Conservation (phyloP, 2,888 invertebrate genomes). For the Zele albiditarsus region DNA sequence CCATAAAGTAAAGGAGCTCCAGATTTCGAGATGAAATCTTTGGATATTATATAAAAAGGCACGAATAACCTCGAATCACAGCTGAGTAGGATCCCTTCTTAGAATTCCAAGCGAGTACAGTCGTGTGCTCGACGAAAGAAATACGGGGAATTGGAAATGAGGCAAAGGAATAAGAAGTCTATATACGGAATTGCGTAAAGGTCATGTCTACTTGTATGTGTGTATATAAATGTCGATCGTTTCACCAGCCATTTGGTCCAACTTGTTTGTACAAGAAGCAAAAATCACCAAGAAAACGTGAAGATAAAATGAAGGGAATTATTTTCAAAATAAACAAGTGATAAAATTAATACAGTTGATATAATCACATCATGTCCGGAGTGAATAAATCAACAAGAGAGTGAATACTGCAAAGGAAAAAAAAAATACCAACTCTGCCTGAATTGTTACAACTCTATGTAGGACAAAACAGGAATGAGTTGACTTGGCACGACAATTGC, state of each 20-base stretch:
- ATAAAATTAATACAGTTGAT: neutral
- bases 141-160: slow-evolving; percentile 19
- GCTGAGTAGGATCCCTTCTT: slow-evolving; percentile 28
- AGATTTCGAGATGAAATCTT: slow-evolving; percentile 9
- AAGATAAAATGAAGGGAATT: too few species aligned
- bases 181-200: neutral
- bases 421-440: neutral
- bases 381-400: neutral
- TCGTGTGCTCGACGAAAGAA: slow-evolving; percentile 14
- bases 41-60: slow-evolving; percentile 6
- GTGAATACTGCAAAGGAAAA: neutral
- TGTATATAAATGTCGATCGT: neutral
- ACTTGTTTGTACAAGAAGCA: neutral
- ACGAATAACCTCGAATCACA: slow-evolving; percentile 11
- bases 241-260: neutral
- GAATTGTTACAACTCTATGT: neutral
- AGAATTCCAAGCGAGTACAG: slow-evolving; percentile 22
- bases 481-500: slow-evolving; percentile 22
- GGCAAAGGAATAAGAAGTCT: neutral
- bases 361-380: neutral
- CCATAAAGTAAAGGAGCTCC: slow-evolving; percentile 5
- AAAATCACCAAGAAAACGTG: neutral
- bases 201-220: neutral
- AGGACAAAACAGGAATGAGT: slow-evolving; percentile 15
- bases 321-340: neutral